Evolutionary conservation across 2,797 vertebrate genomes (phyloP), one percentile per base, ranked within the genome.

Genomic region (Clamator glandarius): DNA sequence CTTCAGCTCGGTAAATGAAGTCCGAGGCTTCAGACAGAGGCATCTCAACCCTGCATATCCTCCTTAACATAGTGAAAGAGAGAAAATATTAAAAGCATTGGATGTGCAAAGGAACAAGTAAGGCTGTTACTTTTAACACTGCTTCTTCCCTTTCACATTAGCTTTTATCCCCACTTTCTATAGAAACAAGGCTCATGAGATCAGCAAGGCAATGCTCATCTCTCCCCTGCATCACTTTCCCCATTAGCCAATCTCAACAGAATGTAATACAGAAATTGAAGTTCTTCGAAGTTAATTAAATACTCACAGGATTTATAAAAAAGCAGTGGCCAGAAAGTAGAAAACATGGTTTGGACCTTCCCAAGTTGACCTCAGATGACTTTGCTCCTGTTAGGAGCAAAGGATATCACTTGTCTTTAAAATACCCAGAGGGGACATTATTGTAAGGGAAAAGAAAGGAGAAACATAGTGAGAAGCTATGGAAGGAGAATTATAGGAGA

Each of bases 1-100:
- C 95, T 90, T 82, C 74, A 84, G 16, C 62, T 50, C 59, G 48
- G 81, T 73, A 93, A 93, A 91, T 70, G 66, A 92, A 95, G 87
- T 69, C 80, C 3, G 0, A 91, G 91, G 69, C 70, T 96, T 91
- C 85, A 91, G 87, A 44, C 67, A 88, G 64, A 80, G 20, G 29
- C 70, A 54, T 67, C 91, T 95, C 91, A 89, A 51, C 55, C 74
- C 44, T 35, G 39, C 1, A 1, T 54, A 57, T 69, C 50, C 29
- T 63, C 23, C 67, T 63, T 67, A 69, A 90, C 4, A 4, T 26
- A 62, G 8, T 63, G 73, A 48, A 86, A 78, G 23, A 63, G 42
- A 81, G 58, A 82, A 93, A 88, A 64, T 69, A 76, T 41, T 86
- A 57, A 89, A 90, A 82, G 50, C 36, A 52, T 80, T 6, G 4